A percentile compares a stretch with the other conserved stretches of the same genome.
Conservation (phyloP, 2,797 vertebrate genomes). For the Syngnathus rostellatus region DNA sequence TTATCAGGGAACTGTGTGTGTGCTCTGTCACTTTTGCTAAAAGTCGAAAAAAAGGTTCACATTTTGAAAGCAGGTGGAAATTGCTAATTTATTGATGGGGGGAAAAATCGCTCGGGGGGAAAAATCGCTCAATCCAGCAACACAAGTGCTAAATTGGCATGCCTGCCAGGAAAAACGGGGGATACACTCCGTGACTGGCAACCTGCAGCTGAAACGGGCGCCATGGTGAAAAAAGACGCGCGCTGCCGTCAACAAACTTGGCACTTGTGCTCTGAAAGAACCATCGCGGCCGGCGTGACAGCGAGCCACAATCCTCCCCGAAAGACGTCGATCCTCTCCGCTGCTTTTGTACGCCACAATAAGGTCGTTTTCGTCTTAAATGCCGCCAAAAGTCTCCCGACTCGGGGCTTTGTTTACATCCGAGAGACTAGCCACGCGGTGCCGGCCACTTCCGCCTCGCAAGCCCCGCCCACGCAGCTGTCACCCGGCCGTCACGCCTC, state of each 20-base stretch:
- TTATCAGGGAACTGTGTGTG: no score
- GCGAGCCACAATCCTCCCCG: background rate
- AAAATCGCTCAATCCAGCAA: background rate
- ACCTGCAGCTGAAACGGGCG: constrained; percentile 17
- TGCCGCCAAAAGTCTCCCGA: constrained; percentile 5
- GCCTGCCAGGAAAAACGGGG: background rate
- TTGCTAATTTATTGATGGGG: no score
- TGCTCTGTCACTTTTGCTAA: no score
- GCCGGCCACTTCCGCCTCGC: constrained; percentile 43
- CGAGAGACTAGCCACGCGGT: constrained; percentile 66
- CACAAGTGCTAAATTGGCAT: background rate
- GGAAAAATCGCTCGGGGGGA: background rate
- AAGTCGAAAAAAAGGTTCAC: no score
- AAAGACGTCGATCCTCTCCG: background rate
- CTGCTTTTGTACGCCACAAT: background rate
- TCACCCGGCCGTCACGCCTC: constrained; percentile 53
- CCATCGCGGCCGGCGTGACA: constrained; percentile 12
- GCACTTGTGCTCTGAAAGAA: constrained; percentile 4
- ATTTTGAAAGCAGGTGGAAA: background rate
- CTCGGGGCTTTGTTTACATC: constrained; percentile 71
- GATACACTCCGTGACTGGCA: constrained; percentile 12
- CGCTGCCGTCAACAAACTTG: constrained; percentile 15
- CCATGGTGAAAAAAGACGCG: constrained; percentile 10
- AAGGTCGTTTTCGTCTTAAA: background rate
- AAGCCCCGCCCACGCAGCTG: constrained; percentile 49